Evolutionary conservation across 2,113 vertebrate species (phyloP).

Genomic region (Thamnophis sirtalis): DNA sequence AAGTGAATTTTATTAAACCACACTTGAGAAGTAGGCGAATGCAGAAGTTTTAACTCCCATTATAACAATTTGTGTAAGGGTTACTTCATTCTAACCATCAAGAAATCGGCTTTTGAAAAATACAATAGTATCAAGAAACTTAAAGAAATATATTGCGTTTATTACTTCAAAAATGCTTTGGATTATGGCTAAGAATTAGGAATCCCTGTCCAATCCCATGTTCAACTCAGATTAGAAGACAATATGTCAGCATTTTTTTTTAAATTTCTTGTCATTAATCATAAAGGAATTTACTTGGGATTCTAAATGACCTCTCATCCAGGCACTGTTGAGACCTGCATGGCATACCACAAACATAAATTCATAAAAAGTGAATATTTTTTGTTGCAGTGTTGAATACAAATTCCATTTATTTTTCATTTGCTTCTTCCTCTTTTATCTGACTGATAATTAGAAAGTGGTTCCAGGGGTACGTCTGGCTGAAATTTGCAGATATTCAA

Average conservation of each 20-base stretch:
- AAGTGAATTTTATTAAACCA: constrained; percentile 11
- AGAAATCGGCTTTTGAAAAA: neutral
- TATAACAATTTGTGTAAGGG: constrained; percentile 25
- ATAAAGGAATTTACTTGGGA: neutral
- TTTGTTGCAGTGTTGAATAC: neutral
- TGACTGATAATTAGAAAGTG: neutral
- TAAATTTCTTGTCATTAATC: neutral
- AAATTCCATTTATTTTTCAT: neutral
- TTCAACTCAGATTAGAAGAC: neutral
- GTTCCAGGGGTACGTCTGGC: neutral
- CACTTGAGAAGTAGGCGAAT: neutral
- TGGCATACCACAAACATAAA: neutral
- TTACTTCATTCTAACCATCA: constrained; percentile 43
- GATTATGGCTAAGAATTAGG: neutral
- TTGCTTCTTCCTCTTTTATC: neutral
- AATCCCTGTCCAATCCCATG: neutral
- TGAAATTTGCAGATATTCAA: neutral
- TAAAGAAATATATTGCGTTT: neutral
- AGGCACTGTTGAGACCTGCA: neutral
- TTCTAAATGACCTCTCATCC: neutral
- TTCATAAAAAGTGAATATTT: neutral
- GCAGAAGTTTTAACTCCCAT: constrained; percentile 5
- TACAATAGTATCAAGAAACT: constrained; percentile 16
- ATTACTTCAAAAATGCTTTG: neutral
- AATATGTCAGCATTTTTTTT: neutral